Percentiles rank a stretch among this genome's conserved stretches.
These are phyloP conservation scores for Galemys pyrenaicus DNA, from an alignment of 2,113 vertebrate species.

Conservation along the genomic window DNA sequence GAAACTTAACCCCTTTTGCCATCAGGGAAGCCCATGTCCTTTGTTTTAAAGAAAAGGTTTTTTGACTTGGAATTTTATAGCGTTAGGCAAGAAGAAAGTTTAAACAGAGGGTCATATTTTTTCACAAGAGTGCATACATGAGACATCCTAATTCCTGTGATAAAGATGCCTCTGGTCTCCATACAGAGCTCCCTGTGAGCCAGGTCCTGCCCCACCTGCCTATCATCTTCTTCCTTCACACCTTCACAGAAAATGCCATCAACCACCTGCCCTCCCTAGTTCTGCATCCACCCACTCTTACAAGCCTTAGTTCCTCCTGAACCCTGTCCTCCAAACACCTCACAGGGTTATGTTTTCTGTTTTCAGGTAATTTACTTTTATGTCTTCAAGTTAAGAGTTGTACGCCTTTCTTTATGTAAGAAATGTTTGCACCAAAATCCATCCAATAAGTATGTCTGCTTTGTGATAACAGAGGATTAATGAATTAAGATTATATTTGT, in stretches of 20 bases:
- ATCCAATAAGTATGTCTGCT: background rate
- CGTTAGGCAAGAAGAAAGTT: background rate
- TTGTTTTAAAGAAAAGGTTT: background rate
- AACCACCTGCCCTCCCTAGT: background rate
- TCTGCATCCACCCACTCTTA: background rate
- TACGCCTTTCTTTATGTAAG: background rate
- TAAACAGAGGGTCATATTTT: background rate
- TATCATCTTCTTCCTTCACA: background rate
- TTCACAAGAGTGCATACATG: background rate
- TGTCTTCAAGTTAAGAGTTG: background rate
- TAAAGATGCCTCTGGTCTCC: background rate
- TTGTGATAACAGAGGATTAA: background rate
- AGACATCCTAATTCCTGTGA: background rate
- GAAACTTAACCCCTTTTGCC: too few relatives aligned
- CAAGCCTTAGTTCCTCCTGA: background rate
- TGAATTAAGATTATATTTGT: constrained; percentile 5
- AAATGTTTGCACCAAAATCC: background rate
- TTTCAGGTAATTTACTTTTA: background rate
- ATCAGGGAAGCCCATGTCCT: too few relatives aligned
- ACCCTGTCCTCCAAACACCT: background rate
- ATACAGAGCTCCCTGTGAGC: background rate
- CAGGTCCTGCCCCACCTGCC: background rate
- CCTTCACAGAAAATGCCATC: background rate
- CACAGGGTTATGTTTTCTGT: background rate
- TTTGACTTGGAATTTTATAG: background rate